phyloP scores from a whole-genome alignment of 2,113 vertebrate genomes.

The Halichoerus grypus region DNA sequence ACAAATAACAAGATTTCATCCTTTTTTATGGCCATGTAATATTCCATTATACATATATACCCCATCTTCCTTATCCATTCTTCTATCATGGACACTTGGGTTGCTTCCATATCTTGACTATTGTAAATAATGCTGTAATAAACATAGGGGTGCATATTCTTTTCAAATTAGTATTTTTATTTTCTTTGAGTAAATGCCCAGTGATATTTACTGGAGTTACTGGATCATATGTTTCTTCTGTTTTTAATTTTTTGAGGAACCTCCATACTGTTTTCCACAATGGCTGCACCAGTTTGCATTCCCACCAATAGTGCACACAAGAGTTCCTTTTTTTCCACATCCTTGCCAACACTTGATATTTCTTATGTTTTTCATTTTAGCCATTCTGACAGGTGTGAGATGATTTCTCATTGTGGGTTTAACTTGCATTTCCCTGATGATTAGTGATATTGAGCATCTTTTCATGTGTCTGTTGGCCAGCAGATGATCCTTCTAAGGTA shows the following conservation, averaged over 20 bases:
- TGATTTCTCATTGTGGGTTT: not conserved
- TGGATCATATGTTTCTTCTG: not conserved
- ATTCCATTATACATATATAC: not conserved
- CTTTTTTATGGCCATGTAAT: not conserved
- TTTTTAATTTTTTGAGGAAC: not conserved
- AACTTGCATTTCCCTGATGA: not conserved
- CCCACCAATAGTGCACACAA: not conserved
- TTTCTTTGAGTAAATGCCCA: not conserved
- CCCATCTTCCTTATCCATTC: not conserved
- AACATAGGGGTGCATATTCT: not conserved
- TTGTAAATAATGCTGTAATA: not conserved
- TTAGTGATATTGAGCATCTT: not conserved
- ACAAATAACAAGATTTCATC: not conserved
- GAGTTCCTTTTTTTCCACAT: not conserved
- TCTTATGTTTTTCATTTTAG: not conserved
- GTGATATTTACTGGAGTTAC: not conserved
- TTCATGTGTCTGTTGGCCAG: not conserved
- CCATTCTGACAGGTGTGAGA: not conserved
- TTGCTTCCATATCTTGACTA: not conserved
- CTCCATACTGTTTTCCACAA: not conserved
- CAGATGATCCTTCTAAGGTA: not conserved
- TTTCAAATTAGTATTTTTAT: not conserved
- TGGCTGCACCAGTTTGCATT: not conserved
- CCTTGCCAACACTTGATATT: not conserved
- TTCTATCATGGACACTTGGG: not conserved